A percentile compares a stretch with the other conserved stretches of the same genome.
phyloP scores from a whole-genome alignment of 2,113 vertebrate species.

The Emberiza fucata region DNA sequence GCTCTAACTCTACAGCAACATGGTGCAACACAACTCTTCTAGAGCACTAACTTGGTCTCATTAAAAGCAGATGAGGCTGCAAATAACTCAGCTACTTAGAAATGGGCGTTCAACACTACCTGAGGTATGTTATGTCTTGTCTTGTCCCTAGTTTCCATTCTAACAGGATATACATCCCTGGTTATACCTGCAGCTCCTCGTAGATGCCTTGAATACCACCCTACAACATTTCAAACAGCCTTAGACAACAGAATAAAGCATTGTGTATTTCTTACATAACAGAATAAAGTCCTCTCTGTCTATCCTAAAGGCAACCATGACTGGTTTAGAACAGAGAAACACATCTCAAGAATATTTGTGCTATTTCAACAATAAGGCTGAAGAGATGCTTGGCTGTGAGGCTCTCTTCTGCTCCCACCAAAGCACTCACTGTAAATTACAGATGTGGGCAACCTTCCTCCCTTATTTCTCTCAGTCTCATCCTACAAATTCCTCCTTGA shows the following conservation, averaged over 20 bases:
- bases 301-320: neutral
- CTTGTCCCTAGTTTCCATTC: neutral
- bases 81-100: neutral
- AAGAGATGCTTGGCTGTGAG: neutral
- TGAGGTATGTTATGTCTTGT: neutral
- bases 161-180: neutral
- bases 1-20: neutral
- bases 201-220: neutral
- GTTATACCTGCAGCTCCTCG: neutral
- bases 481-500: neutral
- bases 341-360: neutral
- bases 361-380: neutral
- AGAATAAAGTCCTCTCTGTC: neutral
- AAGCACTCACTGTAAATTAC: neutral
- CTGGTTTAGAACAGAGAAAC: neutral
- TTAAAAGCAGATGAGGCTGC: neutral
- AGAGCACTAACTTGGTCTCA: neutral
- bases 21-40: neutral
- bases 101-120: neutral
- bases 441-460: neutral
- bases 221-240: neutral
- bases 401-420: neutral
- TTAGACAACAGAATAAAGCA: neutral
- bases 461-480: neutral
- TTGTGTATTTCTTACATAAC: neutral